Conservation (phyloP, 1,140 invertebrate genomes). For the Coelopa frigida region DNA sequence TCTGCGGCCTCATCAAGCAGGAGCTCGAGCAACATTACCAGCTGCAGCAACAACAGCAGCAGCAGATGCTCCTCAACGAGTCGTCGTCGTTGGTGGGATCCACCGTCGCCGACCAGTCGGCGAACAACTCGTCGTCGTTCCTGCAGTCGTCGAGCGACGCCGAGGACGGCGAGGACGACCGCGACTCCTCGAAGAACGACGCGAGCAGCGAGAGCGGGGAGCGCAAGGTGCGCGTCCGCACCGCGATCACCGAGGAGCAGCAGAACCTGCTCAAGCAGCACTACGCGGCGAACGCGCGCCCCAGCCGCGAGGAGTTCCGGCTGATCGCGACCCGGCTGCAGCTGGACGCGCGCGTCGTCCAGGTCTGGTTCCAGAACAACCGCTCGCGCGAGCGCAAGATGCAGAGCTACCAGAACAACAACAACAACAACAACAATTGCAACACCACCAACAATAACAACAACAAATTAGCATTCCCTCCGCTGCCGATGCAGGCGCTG, state of each 20-base stretch:
- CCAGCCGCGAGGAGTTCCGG: constrained; percentile 86
- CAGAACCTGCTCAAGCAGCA: constrained; percentile 78
- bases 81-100: constrained; percentile 36
- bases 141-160: constrained; percentile 49
- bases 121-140: constrained; percentile 41
- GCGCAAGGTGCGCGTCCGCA: constrained; percentile 79
- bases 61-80: constrained; percentile 45
- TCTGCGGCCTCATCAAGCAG: constrained; percentile 47
- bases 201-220: constrained; percentile 49
- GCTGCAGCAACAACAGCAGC: constrained; percentile 30
- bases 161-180: constrained; percentile 53
- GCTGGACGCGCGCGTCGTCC: constrained; percentile 87
- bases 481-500: constrained; percentile 9
- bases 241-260: constrained; percentile 90
- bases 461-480: constrained; percentile 3
- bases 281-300: constrained; percentile 82
- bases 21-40: constrained; percentile 29
- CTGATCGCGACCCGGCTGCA: constrained; percentile 83
- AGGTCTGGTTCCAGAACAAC: constrained; percentile 98
- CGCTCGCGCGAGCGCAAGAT: constrained; percentile 81
- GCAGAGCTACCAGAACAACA: constrained; percentile 32
- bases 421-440: constrained; percentile 1
- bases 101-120: constrained; percentile 37
- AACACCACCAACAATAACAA: background rate
- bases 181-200: constrained; percentile 45